Conservation (phyloP, 2,888 invertebrate genomes). For the Eupeodes latifasciatus region DNA sequence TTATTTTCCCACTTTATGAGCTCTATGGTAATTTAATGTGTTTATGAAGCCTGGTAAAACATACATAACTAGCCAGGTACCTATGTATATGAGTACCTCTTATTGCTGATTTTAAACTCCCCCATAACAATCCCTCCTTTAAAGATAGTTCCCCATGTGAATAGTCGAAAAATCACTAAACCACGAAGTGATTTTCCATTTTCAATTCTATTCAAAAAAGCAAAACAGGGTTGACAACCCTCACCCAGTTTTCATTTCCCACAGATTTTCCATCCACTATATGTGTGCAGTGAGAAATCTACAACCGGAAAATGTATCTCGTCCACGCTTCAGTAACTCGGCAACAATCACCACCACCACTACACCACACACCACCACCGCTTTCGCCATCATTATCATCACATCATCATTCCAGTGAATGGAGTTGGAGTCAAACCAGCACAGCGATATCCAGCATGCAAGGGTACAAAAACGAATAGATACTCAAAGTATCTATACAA, state of each 20-base stretch:
- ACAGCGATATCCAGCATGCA: constrained; percentile 48
- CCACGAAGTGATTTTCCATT: constrained; percentile 74
- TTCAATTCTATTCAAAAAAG: constrained; percentile 32
- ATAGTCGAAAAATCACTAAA: constrained; percentile 67
- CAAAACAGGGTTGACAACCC: constrained; percentile 74
- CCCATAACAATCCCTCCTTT: constrained; percentile 26
- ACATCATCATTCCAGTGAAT: constrained; percentile 30
- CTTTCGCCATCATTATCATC: constrained; percentile 14
- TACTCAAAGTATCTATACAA: constrained; percentile 43
- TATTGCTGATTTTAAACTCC: constrained; percentile 19
- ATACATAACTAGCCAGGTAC: no score
- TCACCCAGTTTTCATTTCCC: constrained; percentile 73
- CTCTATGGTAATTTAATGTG: constrained; percentile 52
- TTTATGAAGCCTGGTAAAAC: constrained; percentile 28
- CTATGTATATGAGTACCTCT: neutral
- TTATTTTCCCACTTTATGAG: constrained; percentile 3
- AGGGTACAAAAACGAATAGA: constrained; percentile 43
- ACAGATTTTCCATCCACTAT: constrained; percentile 63
- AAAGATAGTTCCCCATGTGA: constrained; percentile 42
- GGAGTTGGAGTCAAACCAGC: constrained; percentile 43
- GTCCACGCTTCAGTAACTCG: constrained; percentile 70
- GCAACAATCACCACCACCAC: constrained; percentile 48
- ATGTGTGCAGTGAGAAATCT: constrained; percentile 47
- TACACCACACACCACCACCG: constrained; percentile 47
- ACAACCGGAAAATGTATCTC: constrained; percentile 74